Evolutionary conservation across 1,140 invertebrate species (phyloP).

Genomic region (Dermatophagoides farinae): DNA sequence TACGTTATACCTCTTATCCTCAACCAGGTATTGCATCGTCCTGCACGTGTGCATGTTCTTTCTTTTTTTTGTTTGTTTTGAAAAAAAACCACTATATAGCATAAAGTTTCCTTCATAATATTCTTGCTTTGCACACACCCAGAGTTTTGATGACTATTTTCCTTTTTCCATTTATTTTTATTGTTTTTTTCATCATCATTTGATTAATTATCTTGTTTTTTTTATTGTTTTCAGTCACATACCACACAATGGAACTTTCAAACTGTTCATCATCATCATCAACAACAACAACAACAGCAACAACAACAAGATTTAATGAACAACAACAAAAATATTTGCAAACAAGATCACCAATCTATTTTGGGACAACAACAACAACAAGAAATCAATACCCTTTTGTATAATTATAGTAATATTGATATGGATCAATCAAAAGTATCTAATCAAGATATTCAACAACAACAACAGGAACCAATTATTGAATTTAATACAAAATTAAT

Average conservation of each 20-base stretch:
- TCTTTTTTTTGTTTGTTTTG: neutral
- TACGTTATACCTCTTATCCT: conserved; percentile 6
- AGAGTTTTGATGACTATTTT: neutral
- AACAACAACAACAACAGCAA: too few species aligned
- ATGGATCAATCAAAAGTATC: too few species aligned
- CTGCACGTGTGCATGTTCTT: neutral
- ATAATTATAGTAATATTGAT: neutral
- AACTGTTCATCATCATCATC: neutral
- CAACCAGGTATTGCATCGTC: conserved; percentile 12
- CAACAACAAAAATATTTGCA: neutral
- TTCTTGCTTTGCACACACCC: neutral
- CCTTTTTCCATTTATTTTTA: neutral
- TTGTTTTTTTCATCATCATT: neutral
- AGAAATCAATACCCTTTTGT: neutral
- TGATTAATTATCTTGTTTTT: neutral
- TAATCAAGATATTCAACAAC: neutral
- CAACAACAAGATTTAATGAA: neutral
- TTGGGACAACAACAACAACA: conserved; percentile 10
- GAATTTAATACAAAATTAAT: neutral
- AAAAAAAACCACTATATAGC: neutral
- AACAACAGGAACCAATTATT: neutral
- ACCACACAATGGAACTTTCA: conserved; percentile 1
- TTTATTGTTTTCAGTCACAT: neutral
- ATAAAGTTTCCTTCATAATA: too few species aligned
- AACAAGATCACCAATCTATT: conserved; percentile 13